phyloP scores from a whole-genome alignment of 2,797 vertebrate species.

The Argentina silus region DNA sequence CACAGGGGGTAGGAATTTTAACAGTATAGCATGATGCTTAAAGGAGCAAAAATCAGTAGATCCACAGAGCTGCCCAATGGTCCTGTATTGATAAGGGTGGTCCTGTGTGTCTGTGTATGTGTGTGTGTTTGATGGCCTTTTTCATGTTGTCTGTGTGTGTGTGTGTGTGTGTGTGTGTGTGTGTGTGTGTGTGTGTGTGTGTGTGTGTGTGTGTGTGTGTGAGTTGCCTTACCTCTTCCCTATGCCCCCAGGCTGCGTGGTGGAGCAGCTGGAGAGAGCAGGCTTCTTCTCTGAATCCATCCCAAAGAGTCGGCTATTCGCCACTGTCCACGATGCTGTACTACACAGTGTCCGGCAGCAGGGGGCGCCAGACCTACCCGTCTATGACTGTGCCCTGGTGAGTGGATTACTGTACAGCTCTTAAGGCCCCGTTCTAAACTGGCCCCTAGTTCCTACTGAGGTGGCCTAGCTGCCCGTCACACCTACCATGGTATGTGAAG shows the following conservation, averaged over 20 bases:
- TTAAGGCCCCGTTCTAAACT: no score
- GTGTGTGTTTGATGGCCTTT: background rate
- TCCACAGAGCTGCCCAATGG: no score
- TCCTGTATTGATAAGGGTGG: no score
- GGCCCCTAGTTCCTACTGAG: no score
- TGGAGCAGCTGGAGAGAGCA: slow-evolving; percentile 84
- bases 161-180: slow-evolving; percentile 16
- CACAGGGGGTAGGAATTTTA: no score
- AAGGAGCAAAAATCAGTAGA: no score
- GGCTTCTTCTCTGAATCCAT: slow-evolving; percentile 84
- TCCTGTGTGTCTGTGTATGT: background rate
- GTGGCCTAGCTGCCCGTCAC: no score
- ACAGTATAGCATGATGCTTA: no score
- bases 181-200: slow-evolving; percentile 9
- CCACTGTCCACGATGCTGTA: slow-evolving; percentile 85
- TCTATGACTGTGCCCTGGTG: slow-evolving; percentile 48
- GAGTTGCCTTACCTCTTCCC: background rate
- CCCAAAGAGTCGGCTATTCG: slow-evolving; percentile 84
- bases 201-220: slow-evolving; percentile 21
- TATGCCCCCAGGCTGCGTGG: slow-evolving; percentile 74
- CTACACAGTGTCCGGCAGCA: slow-evolving; percentile 58
- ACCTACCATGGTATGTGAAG: no score
- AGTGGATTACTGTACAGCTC: slow-evolving; percentile 31
- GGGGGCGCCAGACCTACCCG: background rate
- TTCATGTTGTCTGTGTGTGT: background rate